These are phyloP conservation scores for Sebastes iracundus DNA, from an alignment of 2,797 vertebrate species.

Conservation along the genomic window DNA sequence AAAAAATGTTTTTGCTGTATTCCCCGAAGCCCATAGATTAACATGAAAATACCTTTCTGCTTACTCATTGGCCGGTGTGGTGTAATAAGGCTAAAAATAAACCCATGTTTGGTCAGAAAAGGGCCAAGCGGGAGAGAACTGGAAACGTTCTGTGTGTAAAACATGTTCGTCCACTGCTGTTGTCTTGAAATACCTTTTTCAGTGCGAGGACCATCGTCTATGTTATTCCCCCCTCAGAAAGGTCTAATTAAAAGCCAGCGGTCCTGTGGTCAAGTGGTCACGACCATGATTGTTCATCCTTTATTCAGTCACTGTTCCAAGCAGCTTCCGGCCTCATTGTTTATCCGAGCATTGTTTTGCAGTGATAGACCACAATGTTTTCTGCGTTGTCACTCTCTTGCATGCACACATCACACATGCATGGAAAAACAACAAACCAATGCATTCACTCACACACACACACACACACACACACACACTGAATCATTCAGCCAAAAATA, in stretches of 20 bases:
- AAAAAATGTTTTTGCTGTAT: slow-evolving; percentile 64
- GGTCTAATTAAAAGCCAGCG: slow-evolving; percentile 54
- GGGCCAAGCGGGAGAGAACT: slow-evolving; percentile 39
- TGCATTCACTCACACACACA: background rate
- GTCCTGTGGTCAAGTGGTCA: slow-evolving; percentile 48
- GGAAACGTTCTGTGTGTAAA: slow-evolving; percentile 53
- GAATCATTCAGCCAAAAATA: slow-evolving; percentile 56
- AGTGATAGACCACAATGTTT: slow-evolving; percentile 42
- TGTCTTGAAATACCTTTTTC: slow-evolving; percentile 46
- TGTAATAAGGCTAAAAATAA: slow-evolving; percentile 81
- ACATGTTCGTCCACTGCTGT: slow-evolving; percentile 35
- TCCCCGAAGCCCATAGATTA: slow-evolving; percentile 73
- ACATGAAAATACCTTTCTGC: slow-evolving; percentile 79
- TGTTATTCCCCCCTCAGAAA: slow-evolving; percentile 25
- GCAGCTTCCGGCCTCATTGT: slow-evolving; percentile 59
- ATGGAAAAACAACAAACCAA: slow-evolving; percentile 29
- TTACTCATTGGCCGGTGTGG: slow-evolving; percentile 71
- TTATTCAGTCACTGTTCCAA: slow-evolving; percentile 26
- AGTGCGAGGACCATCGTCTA: background rate
- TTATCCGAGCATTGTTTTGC: slow-evolving; percentile 62
- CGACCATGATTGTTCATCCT: slow-evolving; percentile 35
- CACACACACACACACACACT: slow-evolving; percentile 7
- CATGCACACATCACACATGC: background rate
- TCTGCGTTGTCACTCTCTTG: slow-evolving; percentile 50
- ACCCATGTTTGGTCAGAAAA: slow-evolving; percentile 72